A percentile compares a stretch with the other conserved stretches of the same genome.
Conservation (phyloP, 2,888 invertebrate genomes). For the Zaprionus lineosus region DNA sequence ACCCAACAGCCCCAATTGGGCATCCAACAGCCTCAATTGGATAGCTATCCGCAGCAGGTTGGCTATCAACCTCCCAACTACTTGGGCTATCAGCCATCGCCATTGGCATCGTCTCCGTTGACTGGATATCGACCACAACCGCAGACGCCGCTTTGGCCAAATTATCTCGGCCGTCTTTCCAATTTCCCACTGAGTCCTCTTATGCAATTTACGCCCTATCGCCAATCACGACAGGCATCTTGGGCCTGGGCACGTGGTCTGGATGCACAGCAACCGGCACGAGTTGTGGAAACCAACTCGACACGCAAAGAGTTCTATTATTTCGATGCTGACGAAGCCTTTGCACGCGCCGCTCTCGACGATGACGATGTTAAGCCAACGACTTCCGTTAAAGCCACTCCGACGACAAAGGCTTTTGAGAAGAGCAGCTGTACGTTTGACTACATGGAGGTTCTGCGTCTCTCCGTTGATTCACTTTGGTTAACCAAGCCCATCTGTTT, state of each 20-base stretch:
- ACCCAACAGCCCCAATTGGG: slow-evolving; percentile 36
- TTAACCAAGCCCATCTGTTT: slow-evolving; percentile 78
- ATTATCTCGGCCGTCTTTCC: slow-evolving; percentile 21
- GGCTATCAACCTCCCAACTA: slow-evolving; percentile 27
- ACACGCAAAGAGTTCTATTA: slow-evolving; percentile 80
- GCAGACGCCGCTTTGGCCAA: slow-evolving; percentile 24
- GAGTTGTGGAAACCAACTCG: slow-evolving; percentile 78
- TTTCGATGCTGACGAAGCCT: slow-evolving; percentile 68
- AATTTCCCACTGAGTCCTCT: slow-evolving; percentile 29
- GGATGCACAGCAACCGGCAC: slow-evolving; percentile 68
- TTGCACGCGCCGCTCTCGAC: slow-evolving; percentile 57
- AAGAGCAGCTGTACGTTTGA: slow-evolving; percentile 76
- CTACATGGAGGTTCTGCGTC: slow-evolving; percentile 73
- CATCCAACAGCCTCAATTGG: slow-evolving; percentile 32
- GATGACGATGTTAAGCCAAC: slow-evolving; percentile 31
- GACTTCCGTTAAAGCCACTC: background rate
- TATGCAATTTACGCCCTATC: slow-evolving; percentile 52
- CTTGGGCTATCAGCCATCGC: slow-evolving; percentile 36
- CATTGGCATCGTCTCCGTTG: too few species aligned
- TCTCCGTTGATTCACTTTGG: slow-evolving; percentile 79
- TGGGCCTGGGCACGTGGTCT: slow-evolving; percentile 55
- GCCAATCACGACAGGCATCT: slow-evolving; percentile 52
- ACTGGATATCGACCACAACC: slow-evolving; percentile 18
- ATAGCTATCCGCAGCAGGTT: slow-evolving; percentile 3
- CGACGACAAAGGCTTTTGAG: slow-evolving; percentile 59